A percentile compares a stretch with the other conserved stretches of the same genome.
phyloP scores from a whole-genome alignment of 2,797 vertebrate genomes.

The Prionace glauca region DNA sequence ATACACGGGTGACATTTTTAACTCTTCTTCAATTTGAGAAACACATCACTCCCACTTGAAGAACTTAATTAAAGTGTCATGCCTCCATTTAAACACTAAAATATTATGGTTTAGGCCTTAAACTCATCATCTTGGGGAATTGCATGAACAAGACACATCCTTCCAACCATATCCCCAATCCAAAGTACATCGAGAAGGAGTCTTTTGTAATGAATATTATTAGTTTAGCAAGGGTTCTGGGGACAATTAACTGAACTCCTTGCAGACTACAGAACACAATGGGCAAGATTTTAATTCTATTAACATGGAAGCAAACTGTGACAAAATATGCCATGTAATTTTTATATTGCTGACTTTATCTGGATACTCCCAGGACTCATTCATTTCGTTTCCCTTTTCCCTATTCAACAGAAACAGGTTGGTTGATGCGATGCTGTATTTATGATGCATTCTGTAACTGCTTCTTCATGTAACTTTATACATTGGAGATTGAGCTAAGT shows the following conservation, averaged over 20 bases:
- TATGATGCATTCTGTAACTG: neutral
- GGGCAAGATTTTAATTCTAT: neutral
- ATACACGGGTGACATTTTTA: neutral
- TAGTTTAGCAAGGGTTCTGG: neutral
- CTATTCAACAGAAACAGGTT: neutral
- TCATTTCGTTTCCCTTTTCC: neutral
- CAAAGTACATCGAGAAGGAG: neutral
- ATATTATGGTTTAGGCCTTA: neutral
- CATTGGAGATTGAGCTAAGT: neutral
- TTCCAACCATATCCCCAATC: neutral
- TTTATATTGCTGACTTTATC: neutral
- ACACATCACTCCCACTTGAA: neutral
- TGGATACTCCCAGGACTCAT: neutral
- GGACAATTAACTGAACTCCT: neutral
- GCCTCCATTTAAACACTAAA: neutral
- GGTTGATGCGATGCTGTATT: neutral
- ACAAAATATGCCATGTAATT: neutral
- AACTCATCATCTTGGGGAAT: neutral
- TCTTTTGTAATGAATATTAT: neutral
- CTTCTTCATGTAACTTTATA: neutral
- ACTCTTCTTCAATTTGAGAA: neutral
- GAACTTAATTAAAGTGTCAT: neutral
- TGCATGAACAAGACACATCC: neutral
- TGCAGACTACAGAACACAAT: neutral
- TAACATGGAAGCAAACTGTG: neutral